These are phyloP conservation scores for Andrena chrysosceles DNA, from an alignment of 2,888 invertebrate species.

Conservation along the genomic window DNA sequence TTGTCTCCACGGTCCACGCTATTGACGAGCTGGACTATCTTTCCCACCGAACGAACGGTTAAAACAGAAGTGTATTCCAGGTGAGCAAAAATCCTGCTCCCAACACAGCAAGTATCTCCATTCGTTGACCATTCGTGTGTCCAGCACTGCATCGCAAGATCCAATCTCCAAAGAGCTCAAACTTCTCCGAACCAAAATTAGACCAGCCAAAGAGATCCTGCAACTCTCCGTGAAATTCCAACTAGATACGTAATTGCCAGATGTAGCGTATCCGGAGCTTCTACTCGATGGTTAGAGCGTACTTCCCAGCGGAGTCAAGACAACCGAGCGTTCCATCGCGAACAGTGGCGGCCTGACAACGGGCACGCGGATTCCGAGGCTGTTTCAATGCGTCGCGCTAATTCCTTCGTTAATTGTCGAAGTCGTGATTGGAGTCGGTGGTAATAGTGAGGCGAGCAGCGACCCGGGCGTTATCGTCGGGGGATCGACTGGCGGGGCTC, in stretches of 20 bases:
- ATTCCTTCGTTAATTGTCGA: slow-evolving; percentile 50
- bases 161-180: too few relatives aligned
- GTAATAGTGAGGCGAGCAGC: slow-evolving; percentile 29
- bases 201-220: too few relatives aligned
- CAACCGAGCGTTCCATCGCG: slow-evolving; percentile 26
- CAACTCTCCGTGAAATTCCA: too few relatives aligned
- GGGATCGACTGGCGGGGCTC: slow-evolving; percentile 18
- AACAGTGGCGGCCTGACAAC: slow-evolving; percentile 11
- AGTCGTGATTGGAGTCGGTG: slow-evolving; percentile 5
- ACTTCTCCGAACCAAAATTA: too few relatives aligned
- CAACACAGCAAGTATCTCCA: too few relatives aligned
- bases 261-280: not conserved
- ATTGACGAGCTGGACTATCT: slow-evolving; percentile 5
- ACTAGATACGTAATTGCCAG: not conserved
- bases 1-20: slow-evolving; percentile 33
- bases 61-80: too few relatives aligned
- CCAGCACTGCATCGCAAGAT: too few relatives aligned
- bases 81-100: too few relatives aligned
- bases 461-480: slow-evolving; percentile 44
- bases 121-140: too few relatives aligned
- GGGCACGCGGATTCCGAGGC: slow-evolving; percentile 24
- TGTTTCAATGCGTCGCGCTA: slow-evolving; percentile 26
- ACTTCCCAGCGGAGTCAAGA: not conserved
- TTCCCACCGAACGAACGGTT: not conserved
- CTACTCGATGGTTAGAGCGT: not conserved